Percentiles rank a stretch among this genome's conserved stretches.
Evolutionary conservation across 1,140 invertebrate genomes (phyloP).

Genomic region (Cydia strobilella): DNA sequence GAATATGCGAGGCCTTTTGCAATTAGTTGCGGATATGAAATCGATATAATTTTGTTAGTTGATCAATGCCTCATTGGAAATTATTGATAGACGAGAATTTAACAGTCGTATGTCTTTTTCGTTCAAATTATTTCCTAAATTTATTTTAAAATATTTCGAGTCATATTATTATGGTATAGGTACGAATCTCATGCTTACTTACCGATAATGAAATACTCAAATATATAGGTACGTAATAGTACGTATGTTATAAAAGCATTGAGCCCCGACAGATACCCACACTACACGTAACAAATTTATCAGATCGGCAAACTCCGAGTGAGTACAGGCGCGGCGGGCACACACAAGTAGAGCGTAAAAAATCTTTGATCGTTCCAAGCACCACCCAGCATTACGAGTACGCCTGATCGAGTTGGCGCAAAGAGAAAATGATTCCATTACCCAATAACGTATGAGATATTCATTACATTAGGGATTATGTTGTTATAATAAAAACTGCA

Average conservation of each 20-base stretch:
- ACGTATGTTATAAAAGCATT: background rate
- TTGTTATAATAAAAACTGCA: background rate
- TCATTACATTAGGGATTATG: background rate
- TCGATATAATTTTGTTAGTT: background rate
- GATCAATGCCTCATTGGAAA: background rate
- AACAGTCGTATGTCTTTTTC: background rate
- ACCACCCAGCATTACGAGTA: background rate
- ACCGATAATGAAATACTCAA: too few relatives aligned
- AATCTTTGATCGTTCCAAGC: slow-evolving; percentile 19
- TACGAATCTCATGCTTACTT: background rate
- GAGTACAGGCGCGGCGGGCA: slow-evolving; percentile 21
- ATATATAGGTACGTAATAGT: background rate
- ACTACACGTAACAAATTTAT: slow-evolving; percentile 25
- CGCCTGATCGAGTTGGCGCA: slow-evolving; percentile 3
- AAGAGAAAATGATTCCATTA: slow-evolving; percentile 6
- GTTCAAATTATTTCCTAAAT: background rate
- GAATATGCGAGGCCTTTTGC: too few relatives aligned
- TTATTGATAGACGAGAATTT: too few relatives aligned
- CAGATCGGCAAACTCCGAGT: slow-evolving; percentile 23
- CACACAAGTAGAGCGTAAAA: slow-evolving; percentile 28
- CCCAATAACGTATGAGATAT: background rate
- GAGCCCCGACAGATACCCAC: slow-evolving; percentile 5
- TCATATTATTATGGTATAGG: background rate
- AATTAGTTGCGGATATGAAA: too few relatives aligned
- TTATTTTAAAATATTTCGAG: background rate